Conservation (phyloP, 2,888 invertebrate genomes). For the Zygaena filipendulae region DNA sequence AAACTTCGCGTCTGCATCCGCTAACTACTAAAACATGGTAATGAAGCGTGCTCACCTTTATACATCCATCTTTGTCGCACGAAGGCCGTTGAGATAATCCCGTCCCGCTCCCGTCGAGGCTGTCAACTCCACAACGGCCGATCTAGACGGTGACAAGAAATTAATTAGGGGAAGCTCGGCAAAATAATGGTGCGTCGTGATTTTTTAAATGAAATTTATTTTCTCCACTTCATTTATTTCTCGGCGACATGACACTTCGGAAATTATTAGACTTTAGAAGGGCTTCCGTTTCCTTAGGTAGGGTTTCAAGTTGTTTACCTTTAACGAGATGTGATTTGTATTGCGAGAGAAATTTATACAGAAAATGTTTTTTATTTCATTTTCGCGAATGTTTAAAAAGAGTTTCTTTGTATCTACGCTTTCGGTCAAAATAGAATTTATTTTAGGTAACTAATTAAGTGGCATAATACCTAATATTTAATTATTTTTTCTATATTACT, state of each 20-base stretch:
- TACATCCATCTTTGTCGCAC: slow-evolving; percentile 28
- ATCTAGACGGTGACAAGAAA: slow-evolving; percentile 65
- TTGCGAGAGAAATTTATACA: no score
- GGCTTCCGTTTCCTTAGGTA: slow-evolving; percentile 38
- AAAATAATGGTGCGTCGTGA: slow-evolving; percentile 64
- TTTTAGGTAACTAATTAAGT: no score
- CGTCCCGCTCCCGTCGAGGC: slow-evolving; percentile 36
- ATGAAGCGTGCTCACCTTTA: slow-evolving; percentile 58
- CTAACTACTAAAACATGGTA: slow-evolving; percentile 62
- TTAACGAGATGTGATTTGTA: slow-evolving; percentile 19
- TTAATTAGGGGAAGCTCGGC: slow-evolving; percentile 63
- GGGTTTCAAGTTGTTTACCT: slow-evolving; percentile 45
- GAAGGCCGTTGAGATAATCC: slow-evolving; percentile 9
- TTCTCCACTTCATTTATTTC: slow-evolving; percentile 65
- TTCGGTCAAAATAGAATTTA: no score
- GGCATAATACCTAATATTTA: no score
- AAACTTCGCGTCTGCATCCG: slow-evolving; percentile 56
- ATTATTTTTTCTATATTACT: no score
- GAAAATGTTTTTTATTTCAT: slow-evolving; percentile 18
- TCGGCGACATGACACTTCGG: slow-evolving; percentile 62
- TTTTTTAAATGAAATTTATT: slow-evolving; percentile 68
- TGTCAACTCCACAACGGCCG: slow-evolving; percentile 58
- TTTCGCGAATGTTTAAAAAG: slow-evolving; percentile 15
- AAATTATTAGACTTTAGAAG: slow-evolving; percentile 58
- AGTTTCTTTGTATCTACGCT: slow-evolving; percentile 6